Percentiles rank a stretch among this genome's conserved stretches.
Conservation (phyloP, 92 coral and sea anemone genomes). For the Galaxea fascicularis region DNA sequence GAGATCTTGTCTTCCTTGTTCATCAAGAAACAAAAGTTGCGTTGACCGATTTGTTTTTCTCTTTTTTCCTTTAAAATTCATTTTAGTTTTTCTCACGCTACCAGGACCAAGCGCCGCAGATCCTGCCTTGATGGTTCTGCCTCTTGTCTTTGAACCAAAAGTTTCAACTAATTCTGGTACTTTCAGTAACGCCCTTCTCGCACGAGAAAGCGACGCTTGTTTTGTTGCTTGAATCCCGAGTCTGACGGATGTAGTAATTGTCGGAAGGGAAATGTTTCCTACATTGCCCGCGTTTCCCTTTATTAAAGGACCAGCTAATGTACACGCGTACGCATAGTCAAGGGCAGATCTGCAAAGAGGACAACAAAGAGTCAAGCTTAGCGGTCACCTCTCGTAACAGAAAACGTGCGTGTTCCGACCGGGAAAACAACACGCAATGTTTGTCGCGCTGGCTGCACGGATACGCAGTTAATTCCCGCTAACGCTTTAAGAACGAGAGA, state of each 20-base stretch:
- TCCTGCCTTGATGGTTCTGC: neutral
- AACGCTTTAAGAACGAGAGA: too few relatives aligned
- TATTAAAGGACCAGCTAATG: slow-evolving; percentile 36
- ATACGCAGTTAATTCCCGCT: too few relatives aligned
- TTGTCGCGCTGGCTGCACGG: too few relatives aligned
- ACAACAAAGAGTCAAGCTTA: neutral
- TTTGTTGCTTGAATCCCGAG: slow-evolving; percentile 56
- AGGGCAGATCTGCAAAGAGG: slow-evolving; percentile 52
- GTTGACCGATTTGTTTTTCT: slow-evolving; percentile 1
- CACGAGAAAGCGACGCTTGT: neutral
- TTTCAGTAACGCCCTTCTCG: neutral
- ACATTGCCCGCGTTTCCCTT: slow-evolving; percentile 8
- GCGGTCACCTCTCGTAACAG: neutral
- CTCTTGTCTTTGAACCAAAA: neutral
- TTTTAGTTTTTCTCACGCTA: neutral
- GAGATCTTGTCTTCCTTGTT: slow-evolving; percentile 12
- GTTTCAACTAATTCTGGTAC: neutral
- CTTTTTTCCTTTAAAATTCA: neutral
- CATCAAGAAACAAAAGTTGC: slow-evolving; percentile 23
- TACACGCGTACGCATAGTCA: slow-evolving; percentile 79
- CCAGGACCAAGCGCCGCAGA: neutral
- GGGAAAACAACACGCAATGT: too few relatives aligned
- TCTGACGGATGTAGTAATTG: slow-evolving; percentile 48
- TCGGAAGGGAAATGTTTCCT: slow-evolving; percentile 2
- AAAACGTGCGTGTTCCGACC: too few relatives aligned